A percentile compares a stretch with the other conserved stretches of the same genome.
These are phyloP conservation scores for Drosophila longiperda DNA, from an alignment of 2,888 invertebrate genomes.

Conservation along the genomic window DNA sequence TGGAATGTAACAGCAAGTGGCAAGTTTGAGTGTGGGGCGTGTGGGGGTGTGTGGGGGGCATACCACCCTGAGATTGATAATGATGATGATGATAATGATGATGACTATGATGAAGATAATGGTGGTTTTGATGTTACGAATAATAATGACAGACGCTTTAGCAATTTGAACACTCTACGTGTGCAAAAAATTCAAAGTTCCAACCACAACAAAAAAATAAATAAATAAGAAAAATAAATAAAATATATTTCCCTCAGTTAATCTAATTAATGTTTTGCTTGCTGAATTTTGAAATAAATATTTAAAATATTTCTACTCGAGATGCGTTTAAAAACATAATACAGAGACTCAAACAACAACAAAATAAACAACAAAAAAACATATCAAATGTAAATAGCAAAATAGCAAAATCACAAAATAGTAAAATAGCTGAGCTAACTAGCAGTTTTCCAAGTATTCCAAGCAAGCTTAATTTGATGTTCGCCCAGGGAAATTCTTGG, in stretches of 20 bases:
- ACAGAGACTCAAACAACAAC: not conserved
- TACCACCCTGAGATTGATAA: slow-evolving; percentile 13
- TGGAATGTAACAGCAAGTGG: not conserved
- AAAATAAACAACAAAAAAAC: not conserved
- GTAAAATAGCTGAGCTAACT: not conserved
- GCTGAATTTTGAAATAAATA: slow-evolving; percentile 47
- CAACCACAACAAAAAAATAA: slow-evolving; percentile 33
- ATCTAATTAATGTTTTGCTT: slow-evolving; percentile 64
- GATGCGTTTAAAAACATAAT: not conserved
- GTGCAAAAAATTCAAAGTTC: not conserved
- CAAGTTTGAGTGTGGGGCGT: not conserved
- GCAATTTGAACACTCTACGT: slow-evolving; percentile 4
- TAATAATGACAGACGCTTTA: slow-evolving; percentile 16
- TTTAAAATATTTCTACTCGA: no score
- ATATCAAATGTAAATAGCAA: no score
- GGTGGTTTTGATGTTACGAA: slow-evolving; percentile 23
- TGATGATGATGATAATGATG: slow-evolving; percentile 23
- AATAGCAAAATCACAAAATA: not conserved
- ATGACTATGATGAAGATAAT: slow-evolving; percentile 16
- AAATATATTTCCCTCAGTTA: slow-evolving; percentile 53
- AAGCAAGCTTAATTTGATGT: not conserved
- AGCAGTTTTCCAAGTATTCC: not conserved
- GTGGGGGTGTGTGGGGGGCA: slow-evolving; percentile 15
- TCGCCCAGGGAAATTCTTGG: not conserved
- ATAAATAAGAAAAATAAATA: slow-evolving; percentile 33